Evolutionary conservation across 2,113 vertebrate species (phyloP).

Genomic region (Trogon surrucura): DNA sequence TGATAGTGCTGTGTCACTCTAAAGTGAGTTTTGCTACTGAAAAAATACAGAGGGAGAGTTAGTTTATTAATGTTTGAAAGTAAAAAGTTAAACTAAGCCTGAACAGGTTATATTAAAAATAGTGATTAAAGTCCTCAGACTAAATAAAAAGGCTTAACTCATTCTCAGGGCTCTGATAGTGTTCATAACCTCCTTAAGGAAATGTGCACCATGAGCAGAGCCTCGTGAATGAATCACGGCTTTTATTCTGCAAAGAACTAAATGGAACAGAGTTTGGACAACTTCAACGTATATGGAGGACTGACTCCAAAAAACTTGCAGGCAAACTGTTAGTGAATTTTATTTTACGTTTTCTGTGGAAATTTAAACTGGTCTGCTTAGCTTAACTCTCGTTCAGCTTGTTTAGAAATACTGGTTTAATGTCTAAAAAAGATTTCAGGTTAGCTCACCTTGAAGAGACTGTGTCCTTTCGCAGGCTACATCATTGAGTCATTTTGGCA

Average conservation of each 20-base stretch:
- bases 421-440: background rate
- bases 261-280: background rate
- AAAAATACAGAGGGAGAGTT: background rate
- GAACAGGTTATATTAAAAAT: background rate
- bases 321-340: background rate
- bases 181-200: background rate
- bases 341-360: background rate
- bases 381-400: background rate
- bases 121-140: background rate
- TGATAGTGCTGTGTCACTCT: background rate
- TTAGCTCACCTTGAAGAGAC: background rate
- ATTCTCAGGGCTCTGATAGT: background rate
- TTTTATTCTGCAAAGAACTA: background rate
- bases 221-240: background rate
- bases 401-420: background rate
- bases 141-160: background rate
- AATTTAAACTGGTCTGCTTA: background rate
- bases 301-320: background rate
- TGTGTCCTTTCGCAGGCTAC: background rate
- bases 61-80: background rate
- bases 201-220: background rate
- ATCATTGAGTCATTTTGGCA: background rate
- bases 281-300: background rate
- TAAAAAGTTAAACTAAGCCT: background rate
- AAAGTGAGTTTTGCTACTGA: background rate